Percentiles rank a stretch among this genome's conserved stretches.
phyloP scores from a whole-genome alignment of 2,113 vertebrate species.

The Quiscalus mexicanus region DNA sequence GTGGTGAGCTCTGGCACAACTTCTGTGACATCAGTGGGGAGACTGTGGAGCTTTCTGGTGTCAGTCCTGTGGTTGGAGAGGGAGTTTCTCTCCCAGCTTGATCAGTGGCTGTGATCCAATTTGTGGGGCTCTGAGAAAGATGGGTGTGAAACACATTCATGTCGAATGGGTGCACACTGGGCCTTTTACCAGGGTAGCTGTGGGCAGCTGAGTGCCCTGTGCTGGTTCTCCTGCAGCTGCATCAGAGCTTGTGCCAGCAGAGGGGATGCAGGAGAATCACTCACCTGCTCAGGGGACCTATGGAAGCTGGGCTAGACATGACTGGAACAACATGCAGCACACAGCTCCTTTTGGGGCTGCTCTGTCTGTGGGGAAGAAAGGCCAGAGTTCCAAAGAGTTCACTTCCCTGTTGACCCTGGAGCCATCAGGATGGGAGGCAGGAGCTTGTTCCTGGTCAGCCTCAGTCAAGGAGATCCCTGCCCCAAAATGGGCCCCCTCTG shows the following conservation, averaged over 20 bases:
- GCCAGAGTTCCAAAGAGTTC: neutral
- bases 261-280: neutral
- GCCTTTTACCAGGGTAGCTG: neutral
- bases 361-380: neutral
- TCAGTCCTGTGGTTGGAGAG: neutral
- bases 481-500: neutral
- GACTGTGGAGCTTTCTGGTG: neutral
- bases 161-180: neutral
- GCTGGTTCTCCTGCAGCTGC: neutral
- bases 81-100: neutral
- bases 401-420: neutral
- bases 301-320: neutral
- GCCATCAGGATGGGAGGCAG: neutral
- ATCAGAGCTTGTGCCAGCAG: neutral
- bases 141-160: accelerated
- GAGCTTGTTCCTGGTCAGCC: neutral
- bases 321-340: neutral
- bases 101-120: neutral
- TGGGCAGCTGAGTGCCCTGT: neutral
- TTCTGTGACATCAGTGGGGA: neutral
- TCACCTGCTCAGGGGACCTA: neutral
- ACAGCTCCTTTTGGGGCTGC: neutral
- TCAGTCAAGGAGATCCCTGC: neutral
- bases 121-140: neutral
- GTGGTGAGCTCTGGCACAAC: neutral